Conservation (phyloP, 2,888 invertebrate genomes). For the Caradrina clavipalpis region DNA sequence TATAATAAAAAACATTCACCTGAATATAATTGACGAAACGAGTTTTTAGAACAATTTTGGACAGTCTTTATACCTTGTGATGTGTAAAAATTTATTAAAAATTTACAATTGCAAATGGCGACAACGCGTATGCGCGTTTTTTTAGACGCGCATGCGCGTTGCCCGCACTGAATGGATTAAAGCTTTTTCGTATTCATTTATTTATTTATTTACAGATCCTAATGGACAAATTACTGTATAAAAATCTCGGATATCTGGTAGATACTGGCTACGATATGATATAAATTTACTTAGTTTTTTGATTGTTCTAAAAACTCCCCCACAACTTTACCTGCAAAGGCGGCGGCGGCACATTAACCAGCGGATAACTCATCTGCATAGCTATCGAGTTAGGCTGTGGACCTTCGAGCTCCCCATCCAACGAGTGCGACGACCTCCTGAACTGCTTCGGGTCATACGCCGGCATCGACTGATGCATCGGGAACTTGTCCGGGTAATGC, state of each 20-base stretch:
- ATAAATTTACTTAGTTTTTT: too few species aligned
- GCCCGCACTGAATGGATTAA: too few species aligned
- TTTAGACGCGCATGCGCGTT: too few species aligned
- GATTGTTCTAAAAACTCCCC: conserved; percentile 51
- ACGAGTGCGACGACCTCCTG: conserved; percentile 81
- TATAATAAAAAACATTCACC: conserved; percentile 40
- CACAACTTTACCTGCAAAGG: conserved; percentile 80
- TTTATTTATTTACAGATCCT: too few species aligned
- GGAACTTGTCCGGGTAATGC: conserved; percentile 55
- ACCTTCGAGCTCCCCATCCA: conserved; percentile 84
- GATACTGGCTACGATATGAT: too few species aligned
- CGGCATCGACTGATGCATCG: conserved; percentile 83
- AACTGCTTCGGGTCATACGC: conserved; percentile 74
- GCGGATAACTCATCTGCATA: conserved; percentile 92
- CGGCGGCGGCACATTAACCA: conserved; percentile 90
- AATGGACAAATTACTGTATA: too few species aligned
- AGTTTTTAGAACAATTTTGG: conserved; percentile 54
- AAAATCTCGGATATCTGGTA: too few species aligned
- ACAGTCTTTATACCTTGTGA: background rate
- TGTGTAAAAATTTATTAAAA: background rate
- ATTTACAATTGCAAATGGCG: conserved; percentile 16
- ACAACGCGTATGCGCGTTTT: too few species aligned
- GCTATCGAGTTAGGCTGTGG: conserved; percentile 91
- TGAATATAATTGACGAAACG: conserved; percentile 14
- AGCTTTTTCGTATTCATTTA: too few species aligned